phyloP scores from a whole-genome alignment of 2,113 vertebrate species.

The Tachysurus vachellii region DNA sequence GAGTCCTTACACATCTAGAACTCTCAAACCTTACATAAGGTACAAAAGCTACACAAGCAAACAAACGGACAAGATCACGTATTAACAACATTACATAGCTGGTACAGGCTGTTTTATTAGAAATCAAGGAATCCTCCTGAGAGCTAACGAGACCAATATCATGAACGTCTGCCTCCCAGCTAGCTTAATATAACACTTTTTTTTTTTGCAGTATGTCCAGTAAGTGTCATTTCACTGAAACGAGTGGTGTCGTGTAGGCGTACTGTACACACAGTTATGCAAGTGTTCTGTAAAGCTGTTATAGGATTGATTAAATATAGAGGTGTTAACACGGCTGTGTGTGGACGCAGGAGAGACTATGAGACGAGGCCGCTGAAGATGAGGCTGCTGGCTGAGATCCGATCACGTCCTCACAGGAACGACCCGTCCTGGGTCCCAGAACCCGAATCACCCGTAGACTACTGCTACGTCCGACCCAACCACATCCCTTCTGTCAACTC shows the following conservation, averaged over 20 bases:
- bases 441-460: constrained; percentile 85
- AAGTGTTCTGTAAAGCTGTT: background rate
- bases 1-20: constrained; percentile 93
- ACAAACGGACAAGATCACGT: background rate
- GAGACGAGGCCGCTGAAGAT: constrained; percentile 90
- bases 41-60: constrained; percentile 54
- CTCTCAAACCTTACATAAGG: constrained; percentile 94
- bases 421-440: constrained; percentile 81
- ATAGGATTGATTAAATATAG: background rate
- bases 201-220: background rate
- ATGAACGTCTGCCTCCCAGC: background rate
- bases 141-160: background rate
- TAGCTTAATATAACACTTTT: background rate
- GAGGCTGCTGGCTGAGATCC: constrained; percentile 84
- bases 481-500: constrained; percentile 96
- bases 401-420: constrained; percentile 74
- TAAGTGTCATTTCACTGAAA: background rate
- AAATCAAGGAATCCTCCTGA: background rate
- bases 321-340: constrained; percentile 46
- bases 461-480: constrained; percentile 93
- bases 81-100: too few relatives aligned
- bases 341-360: constrained; percentile 84
- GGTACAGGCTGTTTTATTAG: background rate
- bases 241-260: background rate
- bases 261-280: background rate